Evolutionary conservation across 2,797 vertebrate species (phyloP).

Genomic region (Knipowitschia caucasica): DNA sequence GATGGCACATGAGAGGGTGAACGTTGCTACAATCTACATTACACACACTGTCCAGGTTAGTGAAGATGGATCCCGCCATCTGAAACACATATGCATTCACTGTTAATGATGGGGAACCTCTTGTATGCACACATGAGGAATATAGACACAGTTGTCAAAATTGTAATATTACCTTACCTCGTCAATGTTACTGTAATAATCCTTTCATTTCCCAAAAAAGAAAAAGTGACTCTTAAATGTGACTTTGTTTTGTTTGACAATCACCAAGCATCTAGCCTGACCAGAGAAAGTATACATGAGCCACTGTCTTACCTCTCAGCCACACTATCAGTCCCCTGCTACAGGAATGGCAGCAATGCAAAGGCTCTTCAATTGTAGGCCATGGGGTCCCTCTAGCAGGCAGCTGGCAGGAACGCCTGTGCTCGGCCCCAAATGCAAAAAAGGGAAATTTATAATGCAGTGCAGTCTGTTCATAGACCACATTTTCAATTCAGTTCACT

Average conservation of each 20-base stretch:
- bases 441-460: conserved; percentile 49
- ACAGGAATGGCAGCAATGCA: conserved; percentile 77
- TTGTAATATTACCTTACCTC: conserved; percentile 48
- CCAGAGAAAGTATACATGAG: conserved; percentile 41
- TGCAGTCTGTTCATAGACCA: too few species aligned
- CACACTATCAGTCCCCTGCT: conserved; percentile 62
- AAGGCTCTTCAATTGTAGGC: conserved; percentile 63
- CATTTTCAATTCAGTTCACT: too few species aligned
- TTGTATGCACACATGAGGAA: too few species aligned
- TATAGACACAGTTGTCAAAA: not conserved
- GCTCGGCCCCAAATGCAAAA: conserved; percentile 40
- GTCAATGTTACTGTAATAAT: conserved; percentile 15
- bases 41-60: conserved; percentile 70
- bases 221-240: not conserved
- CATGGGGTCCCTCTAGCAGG: conserved; percentile 54
- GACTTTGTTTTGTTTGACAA: conserved; percentile 6
- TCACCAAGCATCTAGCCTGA: conserved; percentile 8
- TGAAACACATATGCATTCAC: conserved; percentile 26
- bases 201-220: conserved; percentile 18
- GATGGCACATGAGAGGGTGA: conserved; percentile 86
- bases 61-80: conserved; percentile 87
- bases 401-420: conserved; percentile 58
- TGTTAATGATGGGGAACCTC: conserved; percentile 7
- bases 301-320: conserved; percentile 62
- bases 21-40: conserved; percentile 76